phyloP scores from a whole-genome alignment of 2,113 vertebrate genomes.

The Chunga burmeisteri region DNA sequence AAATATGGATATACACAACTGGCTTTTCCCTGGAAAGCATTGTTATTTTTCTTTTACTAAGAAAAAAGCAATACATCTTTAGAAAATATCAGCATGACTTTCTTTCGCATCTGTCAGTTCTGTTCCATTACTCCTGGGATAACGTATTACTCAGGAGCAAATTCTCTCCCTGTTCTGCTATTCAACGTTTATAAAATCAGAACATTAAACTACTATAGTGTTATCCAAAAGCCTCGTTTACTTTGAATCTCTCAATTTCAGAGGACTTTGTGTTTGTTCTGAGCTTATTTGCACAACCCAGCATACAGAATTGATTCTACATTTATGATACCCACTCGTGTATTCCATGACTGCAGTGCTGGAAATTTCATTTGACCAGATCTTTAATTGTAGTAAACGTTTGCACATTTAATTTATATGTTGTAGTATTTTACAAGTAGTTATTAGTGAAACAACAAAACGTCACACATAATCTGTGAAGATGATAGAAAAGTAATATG shows the following conservation, averaged over 20 bases:
- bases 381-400: constrained; percentile 61
- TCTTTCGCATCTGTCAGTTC: constrained; percentile 28
- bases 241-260: constrained; percentile 37
- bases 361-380: constrained; percentile 53
- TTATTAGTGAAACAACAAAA: constrained; percentile 53
- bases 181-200: constrained; percentile 45
- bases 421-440: constrained; percentile 26
- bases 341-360: constrained; percentile 35
- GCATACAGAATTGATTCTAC: constrained; percentile 38
- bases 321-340: constrained; percentile 56
- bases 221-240: constrained; percentile 38
- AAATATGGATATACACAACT: background rate
- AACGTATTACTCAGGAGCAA: constrained; percentile 34
- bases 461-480: constrained; percentile 45
- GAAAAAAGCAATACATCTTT: background rate
- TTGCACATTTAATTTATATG: constrained; percentile 27
- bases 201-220: background rate
- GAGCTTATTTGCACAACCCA: constrained; percentile 48
- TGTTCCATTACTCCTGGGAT: constrained; percentile 35
- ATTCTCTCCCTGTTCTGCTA: constrained; percentile 6
- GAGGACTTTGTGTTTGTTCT: constrained; percentile 32
- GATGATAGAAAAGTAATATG: background rate
- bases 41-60: background rate
- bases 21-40: background rate
- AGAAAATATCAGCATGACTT: background rate